These are phyloP conservation scores for Melitaea cinxia DNA, from an alignment of 1,140 invertebrate species.

Conservation along the genomic window DNA sequence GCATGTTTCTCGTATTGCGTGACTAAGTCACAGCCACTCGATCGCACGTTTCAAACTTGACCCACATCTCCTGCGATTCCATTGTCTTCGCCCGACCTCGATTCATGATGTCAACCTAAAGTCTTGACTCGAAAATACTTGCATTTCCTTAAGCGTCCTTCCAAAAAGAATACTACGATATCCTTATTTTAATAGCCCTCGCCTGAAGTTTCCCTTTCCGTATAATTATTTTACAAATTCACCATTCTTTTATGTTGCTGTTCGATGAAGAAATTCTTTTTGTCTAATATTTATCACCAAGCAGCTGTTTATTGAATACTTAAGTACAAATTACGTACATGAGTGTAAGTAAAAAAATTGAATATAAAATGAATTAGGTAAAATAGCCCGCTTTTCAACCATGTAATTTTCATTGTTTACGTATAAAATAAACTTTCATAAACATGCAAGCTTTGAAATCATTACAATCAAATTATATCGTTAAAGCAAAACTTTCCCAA, in stretches of 20 bases:
- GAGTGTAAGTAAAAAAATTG: no score
- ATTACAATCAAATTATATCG: constrained; percentile 13
- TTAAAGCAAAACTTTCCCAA: constrained; percentile 67
- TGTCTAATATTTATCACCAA: not conserved
- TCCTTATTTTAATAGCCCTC: constrained; percentile 27
- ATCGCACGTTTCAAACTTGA: constrained; percentile 67
- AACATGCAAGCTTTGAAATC: not conserved
- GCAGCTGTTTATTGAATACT: no score
- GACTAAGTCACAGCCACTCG: constrained; percentile 44
- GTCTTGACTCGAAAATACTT: constrained; percentile 39
- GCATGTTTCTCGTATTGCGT: constrained; percentile 40
- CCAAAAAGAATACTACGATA: constrained; percentile 34
- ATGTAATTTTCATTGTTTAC: no score
- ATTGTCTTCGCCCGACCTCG: constrained; percentile 67
- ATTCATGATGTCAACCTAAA: constrained; percentile 41
- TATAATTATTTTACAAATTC: not conserved
- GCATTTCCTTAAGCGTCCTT: constrained; percentile 50
- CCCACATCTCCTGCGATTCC: constrained; percentile 64
- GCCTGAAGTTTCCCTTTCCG: constrained; percentile 4
- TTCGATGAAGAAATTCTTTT: not conserved
- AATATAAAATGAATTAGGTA: no score
- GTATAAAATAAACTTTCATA: not conserved
- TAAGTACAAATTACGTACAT: no score
- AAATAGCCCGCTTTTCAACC: no score
- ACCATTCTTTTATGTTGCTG: not conserved